Evolutionary conservation across 2,797 vertebrate species (phyloP).

Genomic region (Molossus molossus): DNA sequence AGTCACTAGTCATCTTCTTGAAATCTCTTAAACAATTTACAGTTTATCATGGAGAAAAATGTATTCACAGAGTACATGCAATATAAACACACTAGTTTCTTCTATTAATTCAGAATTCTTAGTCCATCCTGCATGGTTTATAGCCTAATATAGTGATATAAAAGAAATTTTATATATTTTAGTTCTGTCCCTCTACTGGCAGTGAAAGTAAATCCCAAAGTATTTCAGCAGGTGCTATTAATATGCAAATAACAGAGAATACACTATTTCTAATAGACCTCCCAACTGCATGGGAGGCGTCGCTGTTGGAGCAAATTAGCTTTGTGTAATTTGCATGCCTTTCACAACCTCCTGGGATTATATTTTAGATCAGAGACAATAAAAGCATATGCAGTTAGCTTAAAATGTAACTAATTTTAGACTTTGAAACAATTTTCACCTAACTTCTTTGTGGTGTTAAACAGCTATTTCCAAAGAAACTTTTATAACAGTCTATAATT

Average conservation of each 20-base stretch:
- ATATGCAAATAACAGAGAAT: conserved; percentile 92
- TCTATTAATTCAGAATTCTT: conserved; percentile 83
- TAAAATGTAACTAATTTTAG: conserved; percentile 91
- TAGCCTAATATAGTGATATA: conserved; percentile 83
- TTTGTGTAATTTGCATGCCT: conserved; percentile 91
- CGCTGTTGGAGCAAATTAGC: conserved; percentile 92
- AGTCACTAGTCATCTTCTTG: conserved; percentile 66
- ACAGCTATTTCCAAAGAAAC: conserved; percentile 88
- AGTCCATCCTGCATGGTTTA: conserved; percentile 82
- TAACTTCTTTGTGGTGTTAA: conserved; percentile 89
- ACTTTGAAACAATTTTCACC: conserved; percentile 90
- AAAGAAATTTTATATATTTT: conserved; percentile 87
- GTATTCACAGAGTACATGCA: conserved; percentile 74
- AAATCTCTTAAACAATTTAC: conserved; percentile 69
- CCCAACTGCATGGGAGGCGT: conserved; percentile 91
- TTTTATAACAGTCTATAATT: conserved; percentile 87
- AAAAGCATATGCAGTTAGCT: conserved; percentile 90
- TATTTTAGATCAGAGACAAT: conserved; percentile 92
- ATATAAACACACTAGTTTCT: conserved; percentile 65
- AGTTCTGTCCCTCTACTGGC: conserved; percentile 90
- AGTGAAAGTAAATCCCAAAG: conserved; percentile 91
- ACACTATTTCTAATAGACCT: conserved; percentile 90
- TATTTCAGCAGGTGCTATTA: conserved; percentile 92
- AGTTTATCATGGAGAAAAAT: conserved; percentile 77
- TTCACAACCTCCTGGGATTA: conserved; percentile 91